Percentiles rank a stretch among this genome's conserved stretches.
Conservation (phyloP, 37 sponge, comb jelly and placozoan genomes). For the Aphrocallistes beatrix region DNA sequence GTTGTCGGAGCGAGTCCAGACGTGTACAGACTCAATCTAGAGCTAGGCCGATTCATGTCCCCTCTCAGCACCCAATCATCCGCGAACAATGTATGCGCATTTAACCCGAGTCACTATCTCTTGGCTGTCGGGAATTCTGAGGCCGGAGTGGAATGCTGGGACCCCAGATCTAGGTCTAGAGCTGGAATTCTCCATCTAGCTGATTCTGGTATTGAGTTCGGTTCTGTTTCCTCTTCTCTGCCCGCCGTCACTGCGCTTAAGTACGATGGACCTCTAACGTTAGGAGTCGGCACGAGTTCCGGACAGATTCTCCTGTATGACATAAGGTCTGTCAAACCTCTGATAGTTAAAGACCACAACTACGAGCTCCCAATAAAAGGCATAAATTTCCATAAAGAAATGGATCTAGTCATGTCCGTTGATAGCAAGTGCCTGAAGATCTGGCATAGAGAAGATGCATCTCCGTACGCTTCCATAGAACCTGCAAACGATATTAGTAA, state of each 20-base stretch:
- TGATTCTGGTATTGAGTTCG: slow-evolving; percentile 3
- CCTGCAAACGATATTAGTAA: slow-evolving; percentile 56
- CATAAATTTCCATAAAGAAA: slow-evolving; percentile 42
- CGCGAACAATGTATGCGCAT: slow-evolving; percentile 47
- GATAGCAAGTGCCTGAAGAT: slow-evolving; percentile 70
- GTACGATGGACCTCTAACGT: slow-evolving; percentile 47
- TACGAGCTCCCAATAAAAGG: slow-evolving; percentile 74
- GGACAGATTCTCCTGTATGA: slow-evolving; percentile 88
- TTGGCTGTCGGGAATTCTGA: slow-evolving; percentile 70
- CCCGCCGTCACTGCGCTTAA: slow-evolving; percentile 59
- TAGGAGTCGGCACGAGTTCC: slow-evolving; percentile 68
- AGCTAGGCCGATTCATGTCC: slow-evolving; percentile 66
- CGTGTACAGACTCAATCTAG: slow-evolving; percentile 80
- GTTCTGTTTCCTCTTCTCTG: neutral
- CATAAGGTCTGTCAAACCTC: slow-evolving; percentile 54
- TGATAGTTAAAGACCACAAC: slow-evolving; percentile 71
- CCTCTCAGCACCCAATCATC: slow-evolving; percentile 51
- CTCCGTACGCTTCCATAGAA: slow-evolving; percentile 61
- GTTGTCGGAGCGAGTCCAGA: slow-evolving; percentile 60
- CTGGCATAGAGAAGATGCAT: slow-evolving; percentile 65
- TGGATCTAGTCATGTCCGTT: slow-evolving; percentile 63
- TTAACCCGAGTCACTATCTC: slow-evolving; percentile 67
- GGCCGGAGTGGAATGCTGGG: slow-evolving; percentile 86
- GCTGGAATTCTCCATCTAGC: slow-evolving; percentile 48
- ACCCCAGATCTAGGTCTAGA: slow-evolving; percentile 59